Conservation (phyloP, 2,888 invertebrate species). For the Blastobasis lacticolella region DNA sequence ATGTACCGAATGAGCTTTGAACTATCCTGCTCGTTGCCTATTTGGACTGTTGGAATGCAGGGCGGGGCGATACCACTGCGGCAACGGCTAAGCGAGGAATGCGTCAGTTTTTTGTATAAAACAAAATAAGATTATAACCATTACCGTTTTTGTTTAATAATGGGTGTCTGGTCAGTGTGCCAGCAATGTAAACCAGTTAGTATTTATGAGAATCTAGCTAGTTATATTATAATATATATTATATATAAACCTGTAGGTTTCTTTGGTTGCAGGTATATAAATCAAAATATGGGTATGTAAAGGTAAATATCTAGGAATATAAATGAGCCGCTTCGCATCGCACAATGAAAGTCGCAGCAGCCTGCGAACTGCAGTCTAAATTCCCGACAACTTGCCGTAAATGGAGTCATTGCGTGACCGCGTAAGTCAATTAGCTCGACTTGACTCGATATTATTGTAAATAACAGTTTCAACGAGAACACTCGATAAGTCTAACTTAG, state of each 20-base stretch:
- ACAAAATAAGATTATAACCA: conserved; percentile 12
- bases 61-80: conserved; percentile 24
- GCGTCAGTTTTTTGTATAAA: conserved; percentile 28
- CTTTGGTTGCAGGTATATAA: too few relatives aligned
- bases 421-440: conserved; percentile 43
- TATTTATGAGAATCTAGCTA: not conserved
- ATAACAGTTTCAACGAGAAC: conserved; percentile 26
- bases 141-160: too few relatives aligned
- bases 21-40: too few relatives aligned
- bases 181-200: not conserved
- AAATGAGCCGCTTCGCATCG: not conserved
- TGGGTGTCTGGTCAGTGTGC: too few relatives aligned
- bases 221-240: too few relatives aligned
- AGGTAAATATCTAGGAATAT: too few relatives aligned
- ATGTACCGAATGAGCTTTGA: too few relatives aligned
- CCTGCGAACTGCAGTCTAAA: conserved; percentile 30
- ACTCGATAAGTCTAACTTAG: not conserved
- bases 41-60: conserved; percentile 27
- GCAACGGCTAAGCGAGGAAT: conserved; percentile 24
- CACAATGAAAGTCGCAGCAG: conserved; percentile 35
- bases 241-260: too few relatives aligned
- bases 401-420: conserved; percentile 41
- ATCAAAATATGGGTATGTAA: too few relatives aligned
- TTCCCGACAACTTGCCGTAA: conserved; percentile 50
- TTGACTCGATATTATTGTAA: conserved; percentile 26